Conservation (phyloP, 2,113 vertebrate genomes). For the Mohoua ochrocephala region DNA sequence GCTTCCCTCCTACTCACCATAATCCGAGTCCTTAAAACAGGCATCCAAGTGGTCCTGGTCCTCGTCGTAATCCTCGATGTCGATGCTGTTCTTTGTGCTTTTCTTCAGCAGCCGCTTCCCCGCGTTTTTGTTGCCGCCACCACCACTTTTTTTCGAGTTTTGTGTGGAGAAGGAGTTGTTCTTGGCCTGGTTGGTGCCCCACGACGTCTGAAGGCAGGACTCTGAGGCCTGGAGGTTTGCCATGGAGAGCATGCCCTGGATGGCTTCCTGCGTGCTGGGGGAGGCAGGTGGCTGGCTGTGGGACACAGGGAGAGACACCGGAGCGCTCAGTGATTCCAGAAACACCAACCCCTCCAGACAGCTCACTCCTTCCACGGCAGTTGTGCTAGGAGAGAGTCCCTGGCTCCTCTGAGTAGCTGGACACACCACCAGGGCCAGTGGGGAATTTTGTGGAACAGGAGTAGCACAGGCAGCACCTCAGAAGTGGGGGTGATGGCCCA, state of each 20-base stretch:
- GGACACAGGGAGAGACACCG: not conserved
- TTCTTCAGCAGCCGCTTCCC: slow-evolving; percentile 87
- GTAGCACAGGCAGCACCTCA: not conserved
- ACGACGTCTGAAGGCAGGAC: slow-evolving; percentile 85
- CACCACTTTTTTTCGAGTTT: slow-evolving; percentile 75
- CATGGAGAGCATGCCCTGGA: slow-evolving; percentile 99
- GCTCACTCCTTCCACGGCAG: not conserved
- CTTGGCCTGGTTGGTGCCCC: slow-evolving; percentile 86
- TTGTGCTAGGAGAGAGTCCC: not conserved
- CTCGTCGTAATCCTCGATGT: slow-evolving; percentile 88
- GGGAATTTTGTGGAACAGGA: not conserved
- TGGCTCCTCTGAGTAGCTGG: not conserved
- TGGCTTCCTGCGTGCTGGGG: slow-evolving; percentile 98
- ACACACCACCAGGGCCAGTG: not conserved
- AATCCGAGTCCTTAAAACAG: slow-evolving; percentile 98
- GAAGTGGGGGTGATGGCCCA: not conserved
- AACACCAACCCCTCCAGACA: not conserved
- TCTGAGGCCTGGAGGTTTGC: slow-evolving; percentile 96
- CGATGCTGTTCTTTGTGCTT: slow-evolving; percentile 84
- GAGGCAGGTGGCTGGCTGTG: slow-evolving; percentile 96
- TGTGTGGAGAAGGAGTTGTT: slow-evolving; percentile 79
- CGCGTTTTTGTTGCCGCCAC: slow-evolving; percentile 73
- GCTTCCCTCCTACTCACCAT: slow-evolving; percentile 71
- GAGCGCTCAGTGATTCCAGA: not conserved
- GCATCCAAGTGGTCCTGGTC: slow-evolving; percentile 96